Conservation (phyloP, 2,113 vertebrate genomes). For the Oenanthe melanoleuca region DNA sequence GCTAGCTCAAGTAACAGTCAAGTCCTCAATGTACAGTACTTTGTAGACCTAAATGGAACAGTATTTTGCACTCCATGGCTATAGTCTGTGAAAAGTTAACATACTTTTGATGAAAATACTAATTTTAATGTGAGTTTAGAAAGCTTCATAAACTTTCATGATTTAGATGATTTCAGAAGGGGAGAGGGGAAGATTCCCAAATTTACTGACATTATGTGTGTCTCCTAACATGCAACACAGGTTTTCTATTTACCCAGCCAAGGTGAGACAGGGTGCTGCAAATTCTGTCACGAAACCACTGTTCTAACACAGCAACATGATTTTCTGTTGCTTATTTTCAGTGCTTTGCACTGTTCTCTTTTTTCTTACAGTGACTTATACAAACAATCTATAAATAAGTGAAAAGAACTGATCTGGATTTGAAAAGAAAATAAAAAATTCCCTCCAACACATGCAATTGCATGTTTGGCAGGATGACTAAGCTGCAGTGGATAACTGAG, state of each 20-base stretch:
- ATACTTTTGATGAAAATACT: not conserved
- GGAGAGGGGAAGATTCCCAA: not conserved
- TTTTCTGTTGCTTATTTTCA: not conserved
- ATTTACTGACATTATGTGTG: rapidly evolving
- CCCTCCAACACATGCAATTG: not conserved
- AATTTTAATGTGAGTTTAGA: not conserved
- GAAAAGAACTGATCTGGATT: not conserved
- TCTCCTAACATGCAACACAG: not conserved
- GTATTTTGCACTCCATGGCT: not conserved
- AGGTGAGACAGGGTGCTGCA: not conserved
- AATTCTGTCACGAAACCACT: not conserved
- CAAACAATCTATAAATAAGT: not conserved
- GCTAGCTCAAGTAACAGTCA: not conserved
- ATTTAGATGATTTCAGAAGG: not conserved
- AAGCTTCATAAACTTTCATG: not conserved
- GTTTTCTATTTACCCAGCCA: not conserved
- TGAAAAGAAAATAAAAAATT: not conserved
- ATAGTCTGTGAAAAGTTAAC: not conserved
- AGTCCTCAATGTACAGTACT: not conserved
- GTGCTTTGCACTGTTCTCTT: not conserved
- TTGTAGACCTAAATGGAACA: not conserved
- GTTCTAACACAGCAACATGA: not conserved
- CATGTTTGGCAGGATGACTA: not conserved
- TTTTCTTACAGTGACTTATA: not conserved
- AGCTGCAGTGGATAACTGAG: not conserved